Evolutionary conservation across 2,113 vertebrate species (phyloP).

Genomic region (Pipra filicauda): DNA sequence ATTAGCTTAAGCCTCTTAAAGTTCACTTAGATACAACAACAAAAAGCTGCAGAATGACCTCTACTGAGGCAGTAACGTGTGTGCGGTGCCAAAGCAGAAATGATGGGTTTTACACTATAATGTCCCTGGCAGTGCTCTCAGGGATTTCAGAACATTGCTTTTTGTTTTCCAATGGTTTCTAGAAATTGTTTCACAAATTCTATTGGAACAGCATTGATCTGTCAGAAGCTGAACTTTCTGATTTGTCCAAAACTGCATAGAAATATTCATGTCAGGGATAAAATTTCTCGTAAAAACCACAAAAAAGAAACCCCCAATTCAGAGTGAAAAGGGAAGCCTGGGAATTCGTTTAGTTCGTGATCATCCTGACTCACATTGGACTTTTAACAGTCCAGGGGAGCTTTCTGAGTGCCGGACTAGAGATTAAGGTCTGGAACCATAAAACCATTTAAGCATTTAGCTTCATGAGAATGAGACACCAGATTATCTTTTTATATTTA

Average conservation of each 20-base stretch:
- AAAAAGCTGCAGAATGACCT: slow-evolving; percentile 2
- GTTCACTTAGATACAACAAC: slow-evolving; percentile 7
- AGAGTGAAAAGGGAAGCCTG: slow-evolving; percentile 23
- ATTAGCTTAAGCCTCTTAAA: slow-evolving; percentile 39
- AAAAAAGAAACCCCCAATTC: not conserved
- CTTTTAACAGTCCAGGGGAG: not conserved
- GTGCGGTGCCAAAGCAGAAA: not conserved
- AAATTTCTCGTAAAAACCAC: slow-evolving; percentile 48
- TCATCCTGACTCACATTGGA: not conserved
- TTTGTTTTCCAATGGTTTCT: not conserved
- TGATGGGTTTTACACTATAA: not conserved
- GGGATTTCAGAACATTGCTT: not conserved
- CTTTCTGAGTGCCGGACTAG: not conserved
- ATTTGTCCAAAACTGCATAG: not conserved
- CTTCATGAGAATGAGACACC: not conserved
- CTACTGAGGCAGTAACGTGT: not conserved
- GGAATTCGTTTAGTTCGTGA: slow-evolving; percentile 29
- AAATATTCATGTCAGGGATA: slow-evolving; percentile 19
- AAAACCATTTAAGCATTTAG: not conserved
- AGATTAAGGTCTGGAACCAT: not conserved
- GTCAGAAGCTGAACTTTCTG: slow-evolving; percentile 15
- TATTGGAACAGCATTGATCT: slow-evolving; percentile 10
- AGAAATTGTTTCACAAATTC: slow-evolving; percentile 39
- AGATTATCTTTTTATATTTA: not conserved
- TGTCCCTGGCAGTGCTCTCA: not conserved